Conservation (phyloP, 2,797 vertebrate species). For the Labeo calbasu region DNA sequence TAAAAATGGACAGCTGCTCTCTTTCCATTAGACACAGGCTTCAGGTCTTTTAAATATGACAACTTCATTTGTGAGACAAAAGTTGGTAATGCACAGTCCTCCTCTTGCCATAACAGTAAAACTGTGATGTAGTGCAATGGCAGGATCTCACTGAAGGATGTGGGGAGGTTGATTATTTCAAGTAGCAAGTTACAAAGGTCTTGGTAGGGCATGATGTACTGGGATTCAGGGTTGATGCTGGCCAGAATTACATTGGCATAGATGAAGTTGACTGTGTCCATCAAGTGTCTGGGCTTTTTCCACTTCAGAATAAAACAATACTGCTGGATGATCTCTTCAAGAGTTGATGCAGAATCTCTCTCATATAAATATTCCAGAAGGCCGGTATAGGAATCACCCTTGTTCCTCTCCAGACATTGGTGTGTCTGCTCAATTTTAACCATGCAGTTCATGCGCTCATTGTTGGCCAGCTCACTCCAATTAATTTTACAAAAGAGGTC, state of each 20-base stretch:
- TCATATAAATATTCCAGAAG: slow-evolving; percentile 63
- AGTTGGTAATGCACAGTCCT: fast-evolving
- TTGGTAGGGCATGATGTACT: fast-evolving
- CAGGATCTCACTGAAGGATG: slow-evolving; percentile 45
- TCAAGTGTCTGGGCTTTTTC: not conserved
- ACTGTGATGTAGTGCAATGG: slow-evolving; percentile 66
- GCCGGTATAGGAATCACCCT: slow-evolving; percentile 68
- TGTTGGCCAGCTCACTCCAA: slow-evolving; percentile 50
- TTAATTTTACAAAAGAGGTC: slow-evolving; percentile 68
- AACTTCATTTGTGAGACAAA: slow-evolving; percentile 65
- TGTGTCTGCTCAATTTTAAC: slow-evolving; percentile 15
- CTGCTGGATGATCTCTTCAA: slow-evolving; percentile 53
- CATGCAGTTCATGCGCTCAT: not conserved
- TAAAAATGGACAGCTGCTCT: slow-evolving; percentile 70
- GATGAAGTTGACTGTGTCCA: slow-evolving; percentile 65
- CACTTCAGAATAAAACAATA: slow-evolving; percentile 11
- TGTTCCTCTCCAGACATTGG: slow-evolving; percentile 65
- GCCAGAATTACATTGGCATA: slow-evolving; percentile 70
- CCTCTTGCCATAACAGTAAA: slow-evolving; percentile 68
- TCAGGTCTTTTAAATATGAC: slow-evolving; percentile 62
- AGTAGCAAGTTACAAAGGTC: fast-evolving
- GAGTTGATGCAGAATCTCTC: not conserved
- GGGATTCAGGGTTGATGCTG: slow-evolving; percentile 59
- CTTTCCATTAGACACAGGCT: slow-evolving; percentile 65
- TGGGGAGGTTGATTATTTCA: not conserved